Conservation (phyloP, 1,140 invertebrate species). For the Argopecten irradians region DNA sequence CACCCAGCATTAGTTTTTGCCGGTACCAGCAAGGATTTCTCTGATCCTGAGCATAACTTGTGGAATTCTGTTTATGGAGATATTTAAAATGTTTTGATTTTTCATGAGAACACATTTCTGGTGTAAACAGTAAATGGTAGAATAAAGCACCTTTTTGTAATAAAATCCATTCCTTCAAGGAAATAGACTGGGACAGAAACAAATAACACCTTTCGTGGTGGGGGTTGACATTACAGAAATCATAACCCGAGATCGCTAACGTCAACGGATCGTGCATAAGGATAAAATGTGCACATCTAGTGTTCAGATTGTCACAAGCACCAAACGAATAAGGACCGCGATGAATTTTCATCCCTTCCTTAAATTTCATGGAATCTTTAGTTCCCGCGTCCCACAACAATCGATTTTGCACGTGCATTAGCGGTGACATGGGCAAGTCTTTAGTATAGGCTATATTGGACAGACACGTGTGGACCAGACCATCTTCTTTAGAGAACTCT, state of each 20-base stretch:
- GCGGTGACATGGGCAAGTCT: conserved; percentile 51
- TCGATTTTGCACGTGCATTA: conserved; percentile 46
- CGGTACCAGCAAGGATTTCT: conserved; percentile 50
- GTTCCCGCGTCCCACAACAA: conserved; percentile 45
- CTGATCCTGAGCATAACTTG: neutral
- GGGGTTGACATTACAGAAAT: conserved; percentile 38
- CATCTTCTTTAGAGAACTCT: conserved; percentile 35
- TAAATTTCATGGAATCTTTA: conserved; percentile 28
- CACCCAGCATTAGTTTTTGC: conserved; percentile 47
- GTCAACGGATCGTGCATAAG: conserved; percentile 52
- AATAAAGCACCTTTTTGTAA: conserved; percentile 50
- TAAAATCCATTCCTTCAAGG: conserved; percentile 55
- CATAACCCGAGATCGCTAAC: conserved; percentile 46
- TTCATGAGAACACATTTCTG: conserved; percentile 33
- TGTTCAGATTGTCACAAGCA: conserved; percentile 47
- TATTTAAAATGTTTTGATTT: neutral
- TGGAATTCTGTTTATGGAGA: conserved; percentile 20
- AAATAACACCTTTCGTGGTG: conserved; percentile 44
- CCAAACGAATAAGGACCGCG: conserved; percentile 53
- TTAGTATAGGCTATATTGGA: conserved; percentile 45
- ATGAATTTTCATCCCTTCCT: conserved; percentile 48
- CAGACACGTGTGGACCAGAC: conserved; percentile 43
- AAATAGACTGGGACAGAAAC: conserved; percentile 44
- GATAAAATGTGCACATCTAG: conserved; percentile 54
- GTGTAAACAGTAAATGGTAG: conserved; percentile 51